Percentiles rank a stretch among this genome's conserved stretches.
These are phyloP conservation scores for Rhagoletis pomonella DNA, from an alignment of 1,140 invertebrate species.

Conservation along the genomic window DNA sequence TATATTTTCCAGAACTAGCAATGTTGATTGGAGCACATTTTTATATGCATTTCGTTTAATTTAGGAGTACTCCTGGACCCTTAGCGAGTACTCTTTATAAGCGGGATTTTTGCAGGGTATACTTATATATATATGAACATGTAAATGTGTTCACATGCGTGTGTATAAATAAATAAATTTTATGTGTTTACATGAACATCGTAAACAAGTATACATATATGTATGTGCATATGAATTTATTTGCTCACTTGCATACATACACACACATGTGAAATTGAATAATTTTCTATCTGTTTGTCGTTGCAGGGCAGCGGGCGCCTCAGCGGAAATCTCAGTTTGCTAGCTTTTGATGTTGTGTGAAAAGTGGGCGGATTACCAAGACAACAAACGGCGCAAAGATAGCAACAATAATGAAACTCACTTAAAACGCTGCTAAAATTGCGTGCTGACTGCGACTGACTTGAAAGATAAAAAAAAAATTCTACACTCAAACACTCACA, in stretches of 20 bases:
- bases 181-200: not conserved
- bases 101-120: too few species aligned
- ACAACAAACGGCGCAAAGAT: not conserved
- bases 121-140: not conserved
- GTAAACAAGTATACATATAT: not conserved
- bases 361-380: slow-evolving; percentile 19
- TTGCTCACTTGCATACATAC: not conserved
- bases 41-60: too few species aligned
- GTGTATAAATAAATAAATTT: slow-evolving; percentile 15
- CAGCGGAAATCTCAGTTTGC: not conserved
- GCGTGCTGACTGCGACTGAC: too few species aligned
- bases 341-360: slow-evolving; percentile 39
- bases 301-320: not conserved
- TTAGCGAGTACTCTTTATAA: too few species aligned
- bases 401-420: not conserved
- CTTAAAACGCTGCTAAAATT: not conserved
- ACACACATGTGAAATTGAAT: not conserved
- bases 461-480: not conserved
- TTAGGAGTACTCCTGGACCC: too few species aligned
- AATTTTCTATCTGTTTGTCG: not conserved
- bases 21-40: too few species aligned
- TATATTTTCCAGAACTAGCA: too few species aligned
- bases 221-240: not conserved
- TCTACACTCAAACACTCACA: not conserved
- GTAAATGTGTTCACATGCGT: not conserved